Base-by-base conservation (phyloP, 2,888 invertebrate genomes). In the Pyrrhosoma nymphula region DNA sequence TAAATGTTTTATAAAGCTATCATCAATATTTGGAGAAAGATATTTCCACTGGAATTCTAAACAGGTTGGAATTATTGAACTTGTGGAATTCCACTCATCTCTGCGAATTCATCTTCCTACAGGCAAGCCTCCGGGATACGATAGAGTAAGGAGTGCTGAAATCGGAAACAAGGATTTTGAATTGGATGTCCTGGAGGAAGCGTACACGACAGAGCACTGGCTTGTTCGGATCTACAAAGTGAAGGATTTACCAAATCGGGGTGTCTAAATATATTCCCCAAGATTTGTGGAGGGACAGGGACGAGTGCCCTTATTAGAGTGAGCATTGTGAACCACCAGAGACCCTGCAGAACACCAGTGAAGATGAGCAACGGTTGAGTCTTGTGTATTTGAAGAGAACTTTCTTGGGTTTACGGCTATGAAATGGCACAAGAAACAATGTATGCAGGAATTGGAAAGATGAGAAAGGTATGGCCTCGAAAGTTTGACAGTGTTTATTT, bases 161-260 rank as follows among this genome's bases (percentile, higher is more conserved):
- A 99, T 99, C 96, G 99, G 99, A 96, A 99, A 99, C 97, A 99
- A 99, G 97, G 99, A 99, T 97, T 99, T 99, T 97, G 99, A 99
- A 97, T 97, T 99, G 96, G 99, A 99, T 97, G 99, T 99, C n/a
- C 97, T 99, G n/a, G 99, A 99, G 97, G 99, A 99, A 97, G 99
- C 99, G 0, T 99, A 99, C 97, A 99, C 99, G 35, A 99, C 99
- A 0, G 99, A 99, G 97, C 99, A 99, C 97, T 99, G 99, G 99
- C 98, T 99, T 93, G 99, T 99, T 95, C 98, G 99, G 96, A 99
- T 99, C 96, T 99, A 99, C 97, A 99, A 99, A 97, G 99, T 99
- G 69, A 99, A 99, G 97, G 98, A 99, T 97, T 97, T 99, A 96
- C 98, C 98, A 95, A 99, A 99, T 97, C 97, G 99, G 96, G 99